phyloP scores from a whole-genome alignment of 1,140 invertebrate genomes.

The Bombus waltoni region DNA sequence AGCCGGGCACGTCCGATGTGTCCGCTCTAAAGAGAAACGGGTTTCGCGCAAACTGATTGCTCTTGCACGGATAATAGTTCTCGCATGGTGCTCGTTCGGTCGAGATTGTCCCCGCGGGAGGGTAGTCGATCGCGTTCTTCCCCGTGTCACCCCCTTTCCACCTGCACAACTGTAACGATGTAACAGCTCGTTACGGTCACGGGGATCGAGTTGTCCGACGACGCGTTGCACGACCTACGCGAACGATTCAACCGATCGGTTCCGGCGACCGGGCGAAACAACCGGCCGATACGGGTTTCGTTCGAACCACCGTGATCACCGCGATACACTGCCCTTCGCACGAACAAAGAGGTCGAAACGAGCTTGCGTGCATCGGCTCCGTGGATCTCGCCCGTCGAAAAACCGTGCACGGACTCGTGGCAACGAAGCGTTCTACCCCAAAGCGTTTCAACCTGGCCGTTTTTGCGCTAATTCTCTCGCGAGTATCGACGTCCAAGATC shows the following conservation, averaged over 20 bases:
- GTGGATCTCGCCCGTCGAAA: not conserved
- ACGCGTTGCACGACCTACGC: slow-evolving; percentile 22
- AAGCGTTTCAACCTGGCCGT: not conserved
- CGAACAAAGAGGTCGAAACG: slow-evolving; percentile 5
- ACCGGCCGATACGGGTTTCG: not conserved
- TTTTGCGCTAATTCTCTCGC: not conserved
- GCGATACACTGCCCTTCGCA: not conserved
- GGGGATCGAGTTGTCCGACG: slow-evolving; percentile 17
- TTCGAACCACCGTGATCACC: not conserved
- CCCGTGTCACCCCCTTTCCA: slow-evolving; percentile 3
- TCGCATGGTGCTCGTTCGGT: slow-evolving; percentile 51
- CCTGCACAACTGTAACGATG: slow-evolving; percentile 27
- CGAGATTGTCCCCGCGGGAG: slow-evolving; percentile 53
- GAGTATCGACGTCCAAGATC: not conserved
- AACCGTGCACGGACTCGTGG: not conserved
- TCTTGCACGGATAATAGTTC: slow-evolving; percentile 58
- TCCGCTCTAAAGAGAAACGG: slow-evolving; percentile 52
- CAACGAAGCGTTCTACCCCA: not conserved
- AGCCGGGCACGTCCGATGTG: slow-evolving; percentile 31
- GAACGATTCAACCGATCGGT: slow-evolving; percentile 29
- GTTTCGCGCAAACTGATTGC: slow-evolving; percentile 40
- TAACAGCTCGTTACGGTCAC: slow-evolving; percentile 62
- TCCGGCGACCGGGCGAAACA: not conserved
- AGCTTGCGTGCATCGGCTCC: slow-evolving; percentile 12
- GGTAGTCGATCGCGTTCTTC: not conserved